Evolutionary conservation across 2,113 vertebrate species (phyloP).

Genomic region (Phalacrocorax aristotelis): DNA sequence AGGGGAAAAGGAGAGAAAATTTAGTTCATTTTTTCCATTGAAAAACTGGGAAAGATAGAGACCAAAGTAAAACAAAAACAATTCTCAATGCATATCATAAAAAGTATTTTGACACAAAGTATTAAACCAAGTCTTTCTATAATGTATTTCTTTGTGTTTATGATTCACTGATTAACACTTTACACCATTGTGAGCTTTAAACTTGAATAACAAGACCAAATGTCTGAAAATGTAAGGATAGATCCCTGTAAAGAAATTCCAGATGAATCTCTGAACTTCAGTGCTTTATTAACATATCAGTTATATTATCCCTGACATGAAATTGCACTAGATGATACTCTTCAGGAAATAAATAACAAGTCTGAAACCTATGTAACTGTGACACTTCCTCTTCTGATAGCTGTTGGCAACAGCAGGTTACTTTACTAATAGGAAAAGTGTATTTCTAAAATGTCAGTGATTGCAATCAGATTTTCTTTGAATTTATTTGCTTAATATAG

Average conservation of each 20-base stretch:
- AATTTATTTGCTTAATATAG: not conserved
- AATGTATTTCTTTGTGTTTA: not conserved
- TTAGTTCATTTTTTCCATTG: not conserved
- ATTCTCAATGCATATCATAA: not conserved
- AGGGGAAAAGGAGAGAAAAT: not conserved
- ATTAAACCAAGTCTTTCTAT: not conserved
- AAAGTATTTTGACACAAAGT: not conserved
- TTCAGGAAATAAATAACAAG: not conserved
- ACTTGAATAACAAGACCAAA: not conserved
- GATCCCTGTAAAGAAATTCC: not conserved
- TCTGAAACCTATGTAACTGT: not conserved
- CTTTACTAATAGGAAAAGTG: not conserved
- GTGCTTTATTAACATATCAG: not conserved
- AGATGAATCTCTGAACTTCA: not conserved
- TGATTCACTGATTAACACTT: not conserved
- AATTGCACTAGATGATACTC: not conserved
- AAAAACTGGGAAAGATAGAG: not conserved
- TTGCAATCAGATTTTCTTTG: not conserved
- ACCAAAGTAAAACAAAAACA: not conserved
- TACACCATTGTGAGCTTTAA: not conserved
- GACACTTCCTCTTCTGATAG: not conserved
- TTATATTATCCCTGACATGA: not conserved
- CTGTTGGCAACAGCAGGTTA: not conserved
- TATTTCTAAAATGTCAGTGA: conserved; percentile 16
- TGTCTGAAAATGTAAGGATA: not conserved